Conservation (phyloP, 2,113 vertebrate genomes). For the Orcinus orca region DNA sequence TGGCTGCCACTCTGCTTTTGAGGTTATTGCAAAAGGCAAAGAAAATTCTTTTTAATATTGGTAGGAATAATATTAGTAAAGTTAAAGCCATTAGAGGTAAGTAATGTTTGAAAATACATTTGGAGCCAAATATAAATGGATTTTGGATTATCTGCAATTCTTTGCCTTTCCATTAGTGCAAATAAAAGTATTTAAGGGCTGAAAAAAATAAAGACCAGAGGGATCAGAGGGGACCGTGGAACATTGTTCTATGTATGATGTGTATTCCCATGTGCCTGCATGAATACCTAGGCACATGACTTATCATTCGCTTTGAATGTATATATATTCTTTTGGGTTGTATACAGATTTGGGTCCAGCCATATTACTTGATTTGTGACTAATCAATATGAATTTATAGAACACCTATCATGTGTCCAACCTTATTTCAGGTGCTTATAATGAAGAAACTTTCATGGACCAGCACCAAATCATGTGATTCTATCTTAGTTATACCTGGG, state of each 20-base stretch:
- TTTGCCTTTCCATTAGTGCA: neutral
- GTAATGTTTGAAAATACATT: constrained; percentile 51
- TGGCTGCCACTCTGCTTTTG: constrained; percentile 38
- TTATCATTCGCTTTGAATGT: neutral
- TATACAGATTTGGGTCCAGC: neutral
- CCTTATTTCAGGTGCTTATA: neutral
- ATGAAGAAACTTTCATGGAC: neutral
- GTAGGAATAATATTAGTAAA: constrained; percentile 47
- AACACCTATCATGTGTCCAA: neutral
- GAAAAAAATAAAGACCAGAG: neutral
- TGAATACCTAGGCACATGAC: neutral
- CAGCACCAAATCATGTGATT: neutral
- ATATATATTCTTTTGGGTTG: neutral
- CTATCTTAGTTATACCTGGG: neutral
- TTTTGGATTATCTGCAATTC: constrained; percentile 46
- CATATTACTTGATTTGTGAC: neutral
- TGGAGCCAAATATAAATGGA: constrained; percentile 59
- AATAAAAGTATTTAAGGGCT: constrained; percentile 25
- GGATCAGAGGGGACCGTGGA: neutral
- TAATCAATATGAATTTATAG: neutral
- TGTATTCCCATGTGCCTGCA: neutral
- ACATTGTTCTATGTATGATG: neutral
- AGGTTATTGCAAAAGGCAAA: constrained; percentile 58
- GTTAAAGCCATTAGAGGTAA: constrained; percentile 42
- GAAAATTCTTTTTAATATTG: constrained; percentile 42